Evolutionary conservation across 2,888 invertebrate genomes (phyloP).

Genomic region (Eucera pruinosa): DNA sequence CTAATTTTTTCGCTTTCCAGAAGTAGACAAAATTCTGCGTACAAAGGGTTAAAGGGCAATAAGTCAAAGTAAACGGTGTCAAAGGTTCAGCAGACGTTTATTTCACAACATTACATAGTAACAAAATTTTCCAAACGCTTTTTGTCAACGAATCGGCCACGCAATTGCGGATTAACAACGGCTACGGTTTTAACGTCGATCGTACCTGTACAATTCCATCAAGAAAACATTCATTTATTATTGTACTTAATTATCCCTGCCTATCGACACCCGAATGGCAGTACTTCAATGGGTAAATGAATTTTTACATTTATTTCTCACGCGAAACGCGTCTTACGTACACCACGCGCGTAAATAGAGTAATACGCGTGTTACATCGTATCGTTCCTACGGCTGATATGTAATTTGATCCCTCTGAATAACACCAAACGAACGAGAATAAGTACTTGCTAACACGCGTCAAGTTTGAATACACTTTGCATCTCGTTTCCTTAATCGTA

Average conservation of each 20-base stretch:
- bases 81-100: constrained; percentile 22
- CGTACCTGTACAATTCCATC: constrained; percentile 8
- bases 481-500: not conserved
- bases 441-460: constrained; percentile 17
- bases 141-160: constrained; percentile 17
- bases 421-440: constrained; percentile 26
- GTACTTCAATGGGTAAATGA: constrained; percentile 15
- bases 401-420: constrained; percentile 63
- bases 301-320: not conserved
- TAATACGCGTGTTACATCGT: not conserved
- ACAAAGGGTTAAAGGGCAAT: no score
- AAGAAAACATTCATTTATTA: not conserved
- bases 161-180: constrained; percentile 21
- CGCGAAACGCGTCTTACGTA: not conserved
- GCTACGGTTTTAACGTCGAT: not conserved
- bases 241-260: constrained; percentile 9
- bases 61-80: not conserved
- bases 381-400: constrained; percentile 53
- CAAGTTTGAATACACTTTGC: not conserved
- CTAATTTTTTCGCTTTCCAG: no score
- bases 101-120: constrained; percentile 34
- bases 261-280: constrained; percentile 29
- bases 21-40: no score
- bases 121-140: constrained; percentile 26
- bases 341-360: not conserved